These are phyloP conservation scores for Virgularia gustaviana DNA, from an alignment of 92 coral and sea anemone genomes.

Conservation along the genomic window DNA sequence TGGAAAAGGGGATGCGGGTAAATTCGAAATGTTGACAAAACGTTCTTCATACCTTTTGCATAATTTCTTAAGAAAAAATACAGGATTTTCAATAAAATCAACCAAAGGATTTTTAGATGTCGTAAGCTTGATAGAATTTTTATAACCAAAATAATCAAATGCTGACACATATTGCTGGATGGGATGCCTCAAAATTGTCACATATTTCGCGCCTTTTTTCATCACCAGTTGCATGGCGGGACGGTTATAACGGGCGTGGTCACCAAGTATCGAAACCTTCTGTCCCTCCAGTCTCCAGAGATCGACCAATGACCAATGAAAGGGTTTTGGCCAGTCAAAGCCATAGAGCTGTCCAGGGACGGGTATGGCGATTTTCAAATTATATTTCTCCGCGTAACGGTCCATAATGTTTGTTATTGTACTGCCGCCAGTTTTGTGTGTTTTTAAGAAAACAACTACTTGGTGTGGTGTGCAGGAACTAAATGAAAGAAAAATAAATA, in stretches of 20 bases:
- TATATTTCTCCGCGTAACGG: conserved; percentile 86
- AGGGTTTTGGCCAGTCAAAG: conserved; percentile 81
- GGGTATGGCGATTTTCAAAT: conserved; percentile 76
- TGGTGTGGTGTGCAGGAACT: conserved; percentile 73
- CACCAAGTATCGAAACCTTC: conserved; percentile 73
- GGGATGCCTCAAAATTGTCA: conserved; percentile 85
- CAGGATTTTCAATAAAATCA: conserved; percentile 64
- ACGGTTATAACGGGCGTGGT: conserved; percentile 85
- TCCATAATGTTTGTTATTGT: conserved; percentile 87
- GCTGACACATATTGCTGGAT: conserved; percentile 84
- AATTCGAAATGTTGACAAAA: too few relatives aligned
- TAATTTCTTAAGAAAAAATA: conserved; percentile 50
- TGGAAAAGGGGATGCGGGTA: too few relatives aligned
- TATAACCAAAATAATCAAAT: conserved; percentile 82
- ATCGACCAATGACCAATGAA: conserved; percentile 84
- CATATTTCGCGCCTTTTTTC: conserved; percentile 70
- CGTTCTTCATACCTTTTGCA: conserved; percentile 11
- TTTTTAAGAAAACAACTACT: conserved; percentile 76
- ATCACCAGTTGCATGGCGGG: conserved; percentile 71
- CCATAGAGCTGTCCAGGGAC: conserved; percentile 53
- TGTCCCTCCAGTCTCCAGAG: conserved; percentile 72
- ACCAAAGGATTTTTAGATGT: conserved; percentile 62
- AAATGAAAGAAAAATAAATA: too few relatives aligned
- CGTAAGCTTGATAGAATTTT: conserved; percentile 45
- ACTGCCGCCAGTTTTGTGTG: conserved; percentile 96